phyloP scores from a whole-genome alignment of 2,888 invertebrate genomes.

The Ormyrus thymus region DNA sequence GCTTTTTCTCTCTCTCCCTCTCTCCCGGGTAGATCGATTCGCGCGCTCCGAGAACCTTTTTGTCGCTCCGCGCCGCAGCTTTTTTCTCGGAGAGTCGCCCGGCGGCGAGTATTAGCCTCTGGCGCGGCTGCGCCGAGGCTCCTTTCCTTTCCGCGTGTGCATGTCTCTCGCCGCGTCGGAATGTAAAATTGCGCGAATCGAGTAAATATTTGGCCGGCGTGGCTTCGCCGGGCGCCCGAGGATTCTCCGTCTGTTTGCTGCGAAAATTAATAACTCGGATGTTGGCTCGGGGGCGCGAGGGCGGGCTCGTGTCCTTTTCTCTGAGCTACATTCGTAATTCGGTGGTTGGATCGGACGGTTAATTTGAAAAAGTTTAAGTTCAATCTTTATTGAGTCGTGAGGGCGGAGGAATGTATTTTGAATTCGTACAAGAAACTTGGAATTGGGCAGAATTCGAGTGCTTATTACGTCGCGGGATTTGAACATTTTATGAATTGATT shows the following conservation, averaged over 20 bases:
- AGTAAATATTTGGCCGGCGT: conserved; percentile 28
- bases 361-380: no score
- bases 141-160: not conserved
- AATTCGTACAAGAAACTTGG: no score
- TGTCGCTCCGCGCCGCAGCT: conserved; percentile 5
- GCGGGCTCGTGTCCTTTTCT: no score
- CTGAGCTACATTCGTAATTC: not conserved
- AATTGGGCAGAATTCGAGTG: no score
- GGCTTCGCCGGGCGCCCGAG: not conserved
- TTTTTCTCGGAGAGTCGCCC: not conserved
- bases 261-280: not conserved
- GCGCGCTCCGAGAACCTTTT: conserved; percentile 6
- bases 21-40: not conserved
- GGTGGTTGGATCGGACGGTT: not conserved
- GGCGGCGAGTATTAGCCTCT: not conserved
- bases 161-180: not conserved
- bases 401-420: no score
- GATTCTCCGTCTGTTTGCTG: conserved; percentile 10
- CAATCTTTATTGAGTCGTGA: no score
- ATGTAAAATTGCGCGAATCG: conserved; percentile 24
- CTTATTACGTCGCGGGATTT: no score
- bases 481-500: no score
- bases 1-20: conserved; percentile 9
- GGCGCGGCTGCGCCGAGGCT: not conserved
- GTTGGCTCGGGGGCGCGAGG: no score